phyloP scores from a whole-genome alignment of 2,797 vertebrate species.

The Rousettus madagascariensis region DNA sequence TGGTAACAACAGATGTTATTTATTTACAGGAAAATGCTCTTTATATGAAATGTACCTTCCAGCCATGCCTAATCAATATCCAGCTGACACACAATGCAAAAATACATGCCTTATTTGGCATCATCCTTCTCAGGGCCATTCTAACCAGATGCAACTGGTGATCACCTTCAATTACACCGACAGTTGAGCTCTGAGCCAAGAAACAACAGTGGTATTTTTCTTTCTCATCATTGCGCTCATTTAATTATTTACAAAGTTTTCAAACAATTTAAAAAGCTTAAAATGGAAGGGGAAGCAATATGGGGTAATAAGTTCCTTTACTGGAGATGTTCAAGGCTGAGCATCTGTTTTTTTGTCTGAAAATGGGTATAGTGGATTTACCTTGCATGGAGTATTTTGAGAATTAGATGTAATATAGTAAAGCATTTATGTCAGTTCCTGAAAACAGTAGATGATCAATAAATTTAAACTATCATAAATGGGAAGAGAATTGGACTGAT shows the following conservation, averaged over 20 bases:
- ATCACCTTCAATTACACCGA: not conserved
- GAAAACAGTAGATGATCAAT: not conserved
- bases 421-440: not conserved
- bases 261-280: not conserved
- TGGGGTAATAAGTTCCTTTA: not conserved
- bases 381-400: not conserved
- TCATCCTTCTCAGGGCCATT: conserved; percentile 1
- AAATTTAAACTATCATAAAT: not conserved
- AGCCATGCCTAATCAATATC: not conserved
- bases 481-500: not conserved
- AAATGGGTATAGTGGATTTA: not conserved
- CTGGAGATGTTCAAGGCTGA: not conserved
- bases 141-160: not conserved
- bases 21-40: not conserved
- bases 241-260: conserved; percentile 55
- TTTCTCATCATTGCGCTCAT: not conserved
- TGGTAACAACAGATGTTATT: not conserved
- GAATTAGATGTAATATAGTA: not conserved
- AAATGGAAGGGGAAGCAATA: not conserved
- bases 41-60: not conserved
- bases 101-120: not conserved
- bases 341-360: not conserved
- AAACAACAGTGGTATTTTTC: not conserved
- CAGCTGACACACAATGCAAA: not conserved
- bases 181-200: not conserved